Evolutionary conservation across 2,113 vertebrate genomes (phyloP).

Genomic region (Trematocara stigmaticum): DNA sequence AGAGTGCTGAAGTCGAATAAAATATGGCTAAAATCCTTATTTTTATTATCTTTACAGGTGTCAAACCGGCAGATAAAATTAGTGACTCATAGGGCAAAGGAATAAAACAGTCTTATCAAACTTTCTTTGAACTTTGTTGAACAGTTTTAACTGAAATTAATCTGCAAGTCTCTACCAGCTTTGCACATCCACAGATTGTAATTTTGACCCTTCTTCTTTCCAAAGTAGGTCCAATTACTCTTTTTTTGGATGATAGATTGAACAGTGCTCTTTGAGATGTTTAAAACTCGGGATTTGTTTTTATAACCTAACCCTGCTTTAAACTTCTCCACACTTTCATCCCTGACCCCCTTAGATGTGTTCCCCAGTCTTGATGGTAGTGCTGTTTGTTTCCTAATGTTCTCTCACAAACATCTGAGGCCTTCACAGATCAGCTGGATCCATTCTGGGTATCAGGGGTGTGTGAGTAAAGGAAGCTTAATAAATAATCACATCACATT

Average conservation of each 20-base stretch:
- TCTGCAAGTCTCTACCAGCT: accelerated
- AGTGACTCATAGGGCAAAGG: neutral
- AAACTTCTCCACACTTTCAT: neutral
- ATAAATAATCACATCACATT: neutral
- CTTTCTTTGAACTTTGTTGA: neutral
- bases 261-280: neutral
- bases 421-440: neutral
- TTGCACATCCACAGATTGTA: neutral
- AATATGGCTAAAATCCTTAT: no score
- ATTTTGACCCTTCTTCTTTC: neutral
- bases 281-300: neutral
- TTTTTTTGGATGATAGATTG: neutral
- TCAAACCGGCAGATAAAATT: neutral
- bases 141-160: neutral
- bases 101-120: neutral
- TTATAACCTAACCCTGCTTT: neutral
- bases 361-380: neutral
- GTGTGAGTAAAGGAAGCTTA: neutral
- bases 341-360: neutral
- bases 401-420: neutral
- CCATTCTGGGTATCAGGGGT: neutral
- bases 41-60: neutral
- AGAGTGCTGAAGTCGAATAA: no score
- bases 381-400: neutral
- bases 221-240: neutral